Evolutionary conservation across 2,888 invertebrate species (phyloP).

Genomic region (Synanthedon tipuliformis): DNA sequence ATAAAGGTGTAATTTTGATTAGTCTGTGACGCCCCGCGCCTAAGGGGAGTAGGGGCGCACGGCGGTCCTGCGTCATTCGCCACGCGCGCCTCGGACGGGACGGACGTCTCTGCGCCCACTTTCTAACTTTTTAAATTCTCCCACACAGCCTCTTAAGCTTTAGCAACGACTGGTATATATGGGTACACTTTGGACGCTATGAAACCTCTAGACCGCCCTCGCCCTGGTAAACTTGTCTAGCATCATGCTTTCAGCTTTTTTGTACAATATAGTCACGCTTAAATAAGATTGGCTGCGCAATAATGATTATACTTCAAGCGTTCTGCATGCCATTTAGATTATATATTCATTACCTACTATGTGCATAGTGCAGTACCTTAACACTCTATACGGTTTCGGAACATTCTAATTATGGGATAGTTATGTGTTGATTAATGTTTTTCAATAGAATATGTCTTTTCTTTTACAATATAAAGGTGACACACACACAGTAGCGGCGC

Average conservation of each 20-base stretch:
- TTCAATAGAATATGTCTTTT: conserved; percentile 5
- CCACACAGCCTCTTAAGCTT: conserved; percentile 67
- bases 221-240: conserved; percentile 69
- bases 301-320: conserved; percentile 71
- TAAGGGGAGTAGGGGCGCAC: conserved; percentile 37
- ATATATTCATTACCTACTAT: conserved; percentile 67
- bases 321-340: conserved; percentile 71
- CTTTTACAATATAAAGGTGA: conserved; percentile 64
- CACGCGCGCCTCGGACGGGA: conserved; percentile 30
- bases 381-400: conserved; percentile 63
- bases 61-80: conserved; percentile 39
- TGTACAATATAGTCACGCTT: conserved; percentile 71
- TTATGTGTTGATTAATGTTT: conserved; percentile 16
- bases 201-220: conserved; percentile 65
- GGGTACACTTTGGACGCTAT: conserved; percentile 69
- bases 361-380: conserved; percentile 66
- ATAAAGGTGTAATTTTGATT: conserved; percentile 69
- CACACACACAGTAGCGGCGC: conserved; percentile 47
- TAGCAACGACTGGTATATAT: conserved; percentile 66
- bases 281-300: conserved; percentile 70
- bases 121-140: conserved; percentile 17
- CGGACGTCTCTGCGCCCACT: too few relatives aligned
- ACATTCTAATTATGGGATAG: conserved; percentile 31
- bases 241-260: conserved; percentile 70
- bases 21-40: conserved; percentile 57